Evolutionary conservation across 35 echinoderm and acorn worm genomes (phyloP), one percentile per base, ranked within the genome.

Genomic region (Lytechinus pictus): DNA sequence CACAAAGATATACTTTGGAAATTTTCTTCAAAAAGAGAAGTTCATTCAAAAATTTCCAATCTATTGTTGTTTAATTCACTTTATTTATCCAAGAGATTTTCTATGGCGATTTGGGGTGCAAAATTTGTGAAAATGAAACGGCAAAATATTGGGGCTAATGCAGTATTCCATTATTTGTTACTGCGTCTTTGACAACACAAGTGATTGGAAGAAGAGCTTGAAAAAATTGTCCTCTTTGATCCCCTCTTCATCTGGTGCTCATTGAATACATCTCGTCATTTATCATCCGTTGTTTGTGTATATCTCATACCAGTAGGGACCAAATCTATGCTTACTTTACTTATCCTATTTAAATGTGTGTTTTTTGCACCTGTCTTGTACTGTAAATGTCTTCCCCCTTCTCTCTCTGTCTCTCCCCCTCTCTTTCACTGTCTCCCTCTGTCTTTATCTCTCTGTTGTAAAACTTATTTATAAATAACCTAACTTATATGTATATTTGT

Each of bases 391-490:
- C n/a, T 79, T 19, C 61, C 24, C 24, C 4, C 19, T 19, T 71
- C 61, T 19, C 61, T 71, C 66, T 79, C 66, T 79, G 16, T n/a
- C 21, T 79, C 66, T 79, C 16, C 2, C 57, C 21, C 66, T 79
- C 66, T 79, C 66, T 79, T n/a, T n/a, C n/a, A n/a, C n/a, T n/a
- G n/a, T n/a, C n/a, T n/a, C n/a, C n/a, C n/a, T n/a, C n/a, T n/a
- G n/a, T n/a, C 19, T 72, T 4, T 66, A 1, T 79, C 66, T 79
- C 66, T 79, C 66, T 79, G 19, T 79, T n/a, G 12, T 24, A 79
- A 79, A 79, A 79, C 66, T 79, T 79, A 79, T 79, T 79, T 79
- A 79, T 79, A 79, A 79, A 79, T 79, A 79, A 24, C 66, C n/a
- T 24, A 79, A 79, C 66, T 79, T 79, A 79, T 79, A 79, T 79